These are phyloP conservation scores for Parazoanthus darwini DNA, from an alignment of 92 coral and sea anemone genomes.

Conservation along the genomic window DNA sequence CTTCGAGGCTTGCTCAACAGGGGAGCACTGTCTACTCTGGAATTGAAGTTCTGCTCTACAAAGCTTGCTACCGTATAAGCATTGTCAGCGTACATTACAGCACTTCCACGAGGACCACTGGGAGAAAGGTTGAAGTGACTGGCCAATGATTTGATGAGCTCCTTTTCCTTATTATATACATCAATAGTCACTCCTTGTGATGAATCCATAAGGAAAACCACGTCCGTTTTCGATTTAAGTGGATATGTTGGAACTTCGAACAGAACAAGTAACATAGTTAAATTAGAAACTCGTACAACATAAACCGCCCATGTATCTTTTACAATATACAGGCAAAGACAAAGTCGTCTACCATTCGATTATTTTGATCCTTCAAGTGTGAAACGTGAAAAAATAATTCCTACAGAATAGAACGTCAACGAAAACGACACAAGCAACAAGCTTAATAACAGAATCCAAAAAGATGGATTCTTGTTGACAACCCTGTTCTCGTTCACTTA, in stretches of 20 bases:
- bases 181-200: slow-evolving; percentile 35
- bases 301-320: no score
- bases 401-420: no score
- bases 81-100: slow-evolving; percentile 43
- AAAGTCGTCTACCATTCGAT: no score
- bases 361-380: no score
- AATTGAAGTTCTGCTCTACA: not conserved
- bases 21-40: slow-evolving; percentile 3
- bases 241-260: not conserved
- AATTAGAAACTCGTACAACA: no score
- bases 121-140: slow-evolving; percentile 37
- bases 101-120: slow-evolving; percentile 43
- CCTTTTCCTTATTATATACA: slow-evolving; percentile 29
- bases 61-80: slow-evolving; percentile 30
- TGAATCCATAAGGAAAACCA: slow-evolving; percentile 45
- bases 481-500: no score
- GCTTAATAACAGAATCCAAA: no score
- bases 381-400: no score
- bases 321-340: no score
- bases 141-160: slow-evolving; percentile 34
- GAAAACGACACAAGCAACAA: no score
- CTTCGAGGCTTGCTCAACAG: slow-evolving; percentile 32
- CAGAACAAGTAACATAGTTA: not conserved
- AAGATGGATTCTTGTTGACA: no score
- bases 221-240: not conserved